Evolutionary conservation across 2,888 invertebrate genomes (phyloP), one percentile per base, ranked within the genome.

Genomic region (Agonopterix heracliana): DNA sequence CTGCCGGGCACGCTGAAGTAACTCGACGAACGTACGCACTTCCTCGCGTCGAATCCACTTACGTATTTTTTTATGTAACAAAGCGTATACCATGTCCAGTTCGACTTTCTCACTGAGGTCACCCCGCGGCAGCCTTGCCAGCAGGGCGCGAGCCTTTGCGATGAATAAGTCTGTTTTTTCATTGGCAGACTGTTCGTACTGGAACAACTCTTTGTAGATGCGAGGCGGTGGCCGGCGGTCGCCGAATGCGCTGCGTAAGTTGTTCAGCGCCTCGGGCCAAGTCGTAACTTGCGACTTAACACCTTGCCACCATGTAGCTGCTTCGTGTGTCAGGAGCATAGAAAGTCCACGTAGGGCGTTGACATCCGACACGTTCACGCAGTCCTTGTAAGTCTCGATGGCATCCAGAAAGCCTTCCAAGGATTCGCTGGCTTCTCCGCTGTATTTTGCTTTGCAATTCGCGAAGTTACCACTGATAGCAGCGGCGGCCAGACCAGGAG

Each of bases 331-430:
- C 12, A 50, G 42, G 7, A 49, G 41, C 46, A 54, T 52, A 3
- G 52, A 17, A 1, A 54, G 34, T 1, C 52, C 52, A 5, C 42
- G 38, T 10, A 54, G 12, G n/a, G 50, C 52, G 34, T 42, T 34
- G 2, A 38, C 47, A 9, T 54, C 52, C 3, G 47, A 11, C 3
- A 54, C 45, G 46, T 44, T 41, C 3, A 48, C 17, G 47, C 50
- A 48, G 9, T 52, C 52, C 36, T 52, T 52, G 34, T 47, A 54
- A 1, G 46, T 35, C 12, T 46, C 46, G 11, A 52, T 42, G 4
- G 52, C 50, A 14, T 54, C 52, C n/a, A 54, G 44, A 35, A 54
- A 54, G 1, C 41, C 46, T 10, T 54, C 52, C 26, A 54, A 13
- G 5, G 36, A 12, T 34, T 46, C 51, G 1, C 11, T 40, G 10